Percentiles rank a stretch among this genome's conserved stretches.
Evolutionary conservation across 2,888 invertebrate genomes (phyloP).

Genomic region (Campoplex capitator): DNA sequence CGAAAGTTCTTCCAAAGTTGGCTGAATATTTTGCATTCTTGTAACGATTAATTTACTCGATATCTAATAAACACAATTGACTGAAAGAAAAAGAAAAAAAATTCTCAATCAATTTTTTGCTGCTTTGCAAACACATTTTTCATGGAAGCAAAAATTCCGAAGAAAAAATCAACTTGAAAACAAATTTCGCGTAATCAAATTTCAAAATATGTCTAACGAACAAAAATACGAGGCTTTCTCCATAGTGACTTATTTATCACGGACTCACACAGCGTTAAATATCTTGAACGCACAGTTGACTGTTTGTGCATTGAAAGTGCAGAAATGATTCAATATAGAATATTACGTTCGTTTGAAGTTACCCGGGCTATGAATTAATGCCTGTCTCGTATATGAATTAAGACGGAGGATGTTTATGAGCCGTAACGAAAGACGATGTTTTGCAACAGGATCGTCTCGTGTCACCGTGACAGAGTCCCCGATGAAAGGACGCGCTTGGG

Average conservation of each 20-base stretch:
- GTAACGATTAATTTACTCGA: neutral
- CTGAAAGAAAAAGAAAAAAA: neutral
- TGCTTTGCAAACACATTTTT: no score
- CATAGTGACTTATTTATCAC: neutral
- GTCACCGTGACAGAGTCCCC: constrained; percentile 13
- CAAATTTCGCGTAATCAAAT: neutral
- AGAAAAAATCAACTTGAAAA: neutral
- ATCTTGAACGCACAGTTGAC: constrained; percentile 6
- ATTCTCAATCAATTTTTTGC: no score
- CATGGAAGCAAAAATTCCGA: neutral
- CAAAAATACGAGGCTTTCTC: neutral
- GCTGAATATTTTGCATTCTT: neutral
- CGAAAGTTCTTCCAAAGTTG: neutral
- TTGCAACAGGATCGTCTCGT: constrained; percentile 5
- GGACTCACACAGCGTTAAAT: neutral
- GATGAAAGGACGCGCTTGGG: constrained; percentile 14
- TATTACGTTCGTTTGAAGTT: constrained; percentile 51
- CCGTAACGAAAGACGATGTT: constrained; percentile 41
- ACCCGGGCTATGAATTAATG: constrained; percentile 41
- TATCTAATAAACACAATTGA: neutral
- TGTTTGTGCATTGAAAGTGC: constrained; percentile 23
- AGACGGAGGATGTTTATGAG: constrained; percentile 55
- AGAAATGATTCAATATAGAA: constrained; percentile 47
- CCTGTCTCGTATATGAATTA: constrained; percentile 48
- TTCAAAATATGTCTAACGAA: neutral